Base-by-base conservation (phyloP, 2,888 invertebrate species). In the Cheilosia vernalis region DNA sequence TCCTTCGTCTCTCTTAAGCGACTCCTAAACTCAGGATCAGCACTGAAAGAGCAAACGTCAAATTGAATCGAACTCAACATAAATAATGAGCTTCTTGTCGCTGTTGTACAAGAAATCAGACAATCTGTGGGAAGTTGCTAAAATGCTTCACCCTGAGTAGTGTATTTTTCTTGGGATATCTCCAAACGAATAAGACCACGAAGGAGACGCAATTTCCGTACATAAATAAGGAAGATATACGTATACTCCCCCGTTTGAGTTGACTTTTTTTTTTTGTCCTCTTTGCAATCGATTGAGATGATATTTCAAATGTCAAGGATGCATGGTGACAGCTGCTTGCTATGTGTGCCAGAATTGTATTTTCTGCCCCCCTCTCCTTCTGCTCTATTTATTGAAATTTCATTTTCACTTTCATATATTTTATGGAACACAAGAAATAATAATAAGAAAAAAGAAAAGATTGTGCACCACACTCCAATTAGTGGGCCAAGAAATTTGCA, bases 281-380 rank as follows among this genome's bases (percentile, higher is more conserved):
- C 33, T 42, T 60, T 61, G 40, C 53, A 74, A 74, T 74, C 76
- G 85, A 85, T 85, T 76, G 61, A 76, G 80, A 81, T 76, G 74
- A 76, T 77, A 67, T 85, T 77, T 72, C 72, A 81, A 81, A 85
- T 77, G 81, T 85, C 85, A 85, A 85, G 85, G 85, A 85, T 85
- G 30, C 51, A n/a, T 19, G 19, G 33, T 49, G 76, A 56, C 76
- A 70, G 67, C 56, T 70, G 49, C 70, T 74, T 56, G 55, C 49
- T 58, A 7, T 55, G 24, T 33, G 33, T 73, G 69, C 74, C 73
- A 78, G 70, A 58, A 78, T 56, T 44, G 19, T 44, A 6, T 27
- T 27, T 27, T 27, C 6, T 33, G 33, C 13, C 37, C 37, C 13
- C 3, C 13, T 2, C 13, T 56, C n/a, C 5, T 17, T 56, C 40